A percentile compares a stretch with the other conserved stretches of the same genome.
These are phyloP conservation scores for Leptinotarsa lineolata DNA, from an alignment of 1,140 invertebrate genomes.

Conservation along the genomic window DNA sequence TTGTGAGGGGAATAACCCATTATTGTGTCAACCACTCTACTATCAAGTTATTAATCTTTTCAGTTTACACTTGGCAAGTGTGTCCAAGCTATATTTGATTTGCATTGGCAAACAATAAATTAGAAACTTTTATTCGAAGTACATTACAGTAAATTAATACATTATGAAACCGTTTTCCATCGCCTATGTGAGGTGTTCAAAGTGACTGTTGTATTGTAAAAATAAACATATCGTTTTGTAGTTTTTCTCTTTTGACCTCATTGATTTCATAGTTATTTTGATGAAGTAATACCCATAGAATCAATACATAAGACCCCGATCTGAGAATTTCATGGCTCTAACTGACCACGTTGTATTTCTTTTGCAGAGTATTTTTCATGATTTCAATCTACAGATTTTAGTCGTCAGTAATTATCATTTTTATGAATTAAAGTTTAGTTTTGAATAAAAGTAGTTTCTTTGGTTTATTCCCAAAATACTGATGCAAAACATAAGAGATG, in stretches of 20 bases:
- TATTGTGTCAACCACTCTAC: not conserved
- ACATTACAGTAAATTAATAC: not conserved
- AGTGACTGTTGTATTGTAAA: not conserved
- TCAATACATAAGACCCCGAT: no score
- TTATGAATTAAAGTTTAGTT: no score
- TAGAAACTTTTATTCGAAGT: not conserved
- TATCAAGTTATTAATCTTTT: not conserved
- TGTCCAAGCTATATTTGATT: not conserved
- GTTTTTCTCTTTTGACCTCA: not conserved
- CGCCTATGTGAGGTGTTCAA: not conserved
- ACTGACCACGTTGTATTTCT: no score
- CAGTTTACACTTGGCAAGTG: slow-evolving; percentile 2
- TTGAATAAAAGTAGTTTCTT: no score
- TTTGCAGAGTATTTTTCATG: no score
- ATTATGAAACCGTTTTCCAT: not conserved
- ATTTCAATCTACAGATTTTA: no score
- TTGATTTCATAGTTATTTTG: not conserved
- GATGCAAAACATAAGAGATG: no score
- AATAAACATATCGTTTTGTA: not conserved
- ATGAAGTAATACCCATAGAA: no score
- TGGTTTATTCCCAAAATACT: no score
- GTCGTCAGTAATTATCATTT: no score
- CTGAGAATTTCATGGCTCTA: no score
- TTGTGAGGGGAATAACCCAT: not conserved
- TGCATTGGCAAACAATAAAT: slow-evolving; percentile 6